These are phyloP conservation scores for Apistogramma diplotaenia DNA, from an alignment of 2,113 vertebrate species.

Conservation along the genomic window DNA sequence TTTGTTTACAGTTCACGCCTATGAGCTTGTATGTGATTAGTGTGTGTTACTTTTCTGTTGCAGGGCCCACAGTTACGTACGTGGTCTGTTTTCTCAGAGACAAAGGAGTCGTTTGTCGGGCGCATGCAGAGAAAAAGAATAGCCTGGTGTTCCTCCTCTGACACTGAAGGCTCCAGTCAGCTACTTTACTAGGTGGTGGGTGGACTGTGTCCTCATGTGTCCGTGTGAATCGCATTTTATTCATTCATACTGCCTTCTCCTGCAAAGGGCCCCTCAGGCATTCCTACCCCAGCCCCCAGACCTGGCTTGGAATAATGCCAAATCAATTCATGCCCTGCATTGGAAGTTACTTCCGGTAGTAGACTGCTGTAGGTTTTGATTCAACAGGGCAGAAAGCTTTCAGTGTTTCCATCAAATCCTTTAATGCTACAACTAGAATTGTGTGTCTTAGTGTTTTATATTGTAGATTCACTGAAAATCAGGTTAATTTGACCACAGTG, in stretches of 20 bases:
- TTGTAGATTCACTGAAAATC: not conserved
- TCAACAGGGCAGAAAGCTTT: not conserved
- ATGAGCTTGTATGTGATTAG: not conserved
- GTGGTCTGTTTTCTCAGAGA: conserved; percentile 31
- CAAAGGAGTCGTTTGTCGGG: conserved; percentile 58
- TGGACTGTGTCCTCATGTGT: conserved; percentile 55
- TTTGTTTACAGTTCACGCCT: conserved; percentile 28
- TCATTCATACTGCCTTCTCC: conserved; percentile 61
- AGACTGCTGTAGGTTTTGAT: conserved; percentile 16
- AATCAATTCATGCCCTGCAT: conserved; percentile 35
- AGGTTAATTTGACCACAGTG: not conserved
- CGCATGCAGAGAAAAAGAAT: conserved; percentile 38
- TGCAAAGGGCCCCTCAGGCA: conserved; percentile 53
- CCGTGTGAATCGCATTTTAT: conserved; percentile 60
- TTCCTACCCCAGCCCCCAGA: conserved; percentile 58
- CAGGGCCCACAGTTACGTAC: conserved; percentile 6
- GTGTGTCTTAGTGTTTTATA: not conserved
- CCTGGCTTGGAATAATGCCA: conserved; percentile 48
- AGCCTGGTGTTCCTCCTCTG: conserved; percentile 58
- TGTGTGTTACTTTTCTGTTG: conserved; percentile 18
- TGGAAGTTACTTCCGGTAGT: conserved; percentile 40
- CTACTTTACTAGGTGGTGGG: conserved; percentile 56
- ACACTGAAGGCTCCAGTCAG: conserved; percentile 47
- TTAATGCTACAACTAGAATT: not conserved
- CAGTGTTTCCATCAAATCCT: not conserved